A percentile compares a stretch with the other conserved stretches of the same genome.
Evolutionary conservation across 2,888 invertebrate genomes (phyloP).

Genomic region (Mythimna lalbum): DNA sequence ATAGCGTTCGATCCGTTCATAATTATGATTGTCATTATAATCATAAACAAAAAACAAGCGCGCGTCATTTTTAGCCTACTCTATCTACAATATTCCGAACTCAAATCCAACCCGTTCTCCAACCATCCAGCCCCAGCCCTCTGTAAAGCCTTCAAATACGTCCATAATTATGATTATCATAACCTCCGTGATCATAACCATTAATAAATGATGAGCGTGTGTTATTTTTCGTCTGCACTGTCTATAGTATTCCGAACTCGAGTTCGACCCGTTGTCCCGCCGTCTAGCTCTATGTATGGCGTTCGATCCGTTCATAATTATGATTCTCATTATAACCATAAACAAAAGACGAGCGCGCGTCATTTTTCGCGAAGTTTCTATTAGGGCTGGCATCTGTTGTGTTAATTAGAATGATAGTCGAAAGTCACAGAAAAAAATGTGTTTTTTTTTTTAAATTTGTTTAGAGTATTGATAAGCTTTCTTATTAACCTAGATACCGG

Average conservation of each 20-base stretch:
- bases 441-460: too few relatives aligned
- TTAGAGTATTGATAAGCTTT: too few relatives aligned
- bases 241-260: neutral
- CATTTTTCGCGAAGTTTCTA: conserved; percentile 69
- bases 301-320: conserved; percentile 68
- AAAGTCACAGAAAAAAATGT: neutral
- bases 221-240: conserved; percentile 71
- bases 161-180: conserved; percentile 72
- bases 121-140: neutral
- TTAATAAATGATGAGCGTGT: conserved; percentile 72
- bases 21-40: too few relatives aligned
- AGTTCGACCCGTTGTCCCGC: too few relatives aligned
- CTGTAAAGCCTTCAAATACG: too few relatives aligned
- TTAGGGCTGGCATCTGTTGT: conserved; percentile 41
- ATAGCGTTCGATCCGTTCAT: neutral
- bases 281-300: neutral
- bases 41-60: too few relatives aligned
- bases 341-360: conserved; percentile 73
- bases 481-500: too few relatives aligned
- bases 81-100: too few relatives aligned
- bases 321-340: conserved; percentile 70
- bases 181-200: conserved; percentile 71
- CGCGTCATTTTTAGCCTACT: too few relatives aligned
- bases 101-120: too few relatives aligned
- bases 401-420: conserved; percentile 9